Evolutionary conservation across 2,888 invertebrate genomes (phyloP).

Genomic region (Mechanitis messenoides): DNA sequence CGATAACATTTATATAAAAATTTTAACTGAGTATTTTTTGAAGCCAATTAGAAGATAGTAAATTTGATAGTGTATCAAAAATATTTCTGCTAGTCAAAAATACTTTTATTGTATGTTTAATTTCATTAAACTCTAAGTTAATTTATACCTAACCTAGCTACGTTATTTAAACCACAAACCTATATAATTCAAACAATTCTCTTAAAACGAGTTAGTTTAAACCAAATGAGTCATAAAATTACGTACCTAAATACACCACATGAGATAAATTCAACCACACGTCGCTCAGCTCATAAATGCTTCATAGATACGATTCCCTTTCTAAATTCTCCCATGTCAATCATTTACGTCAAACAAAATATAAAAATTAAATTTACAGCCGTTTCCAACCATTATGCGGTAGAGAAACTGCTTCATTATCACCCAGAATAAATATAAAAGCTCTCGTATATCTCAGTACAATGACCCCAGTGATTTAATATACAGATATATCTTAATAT

Average conservation of each 20-base stretch:
- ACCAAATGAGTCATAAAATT: slow-evolving; percentile 74
- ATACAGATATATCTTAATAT: slow-evolving; percentile 51
- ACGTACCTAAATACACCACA: slow-evolving; percentile 61
- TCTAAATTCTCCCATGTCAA: slow-evolving; percentile 62
- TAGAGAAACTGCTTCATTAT: slow-evolving; percentile 69
- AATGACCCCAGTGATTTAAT: slow-evolving; percentile 58
- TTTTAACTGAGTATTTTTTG: no score
- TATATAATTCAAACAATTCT: no score
- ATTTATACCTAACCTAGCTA: no score
- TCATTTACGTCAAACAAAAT: slow-evolving; percentile 75
- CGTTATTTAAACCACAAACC: no score
- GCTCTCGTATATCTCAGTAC: slow-evolving; percentile 45
- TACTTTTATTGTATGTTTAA: no score
- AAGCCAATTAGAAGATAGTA: no score
- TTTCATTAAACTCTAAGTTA: no score
- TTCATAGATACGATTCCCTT: slow-evolving; percentile 42
- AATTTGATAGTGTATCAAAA: no score
- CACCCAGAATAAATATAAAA: slow-evolving; percentile 57
- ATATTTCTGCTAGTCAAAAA: no score
- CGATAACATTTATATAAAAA: no score
- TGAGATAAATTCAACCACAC: slow-evolving; percentile 67
- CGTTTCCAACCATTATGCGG: slow-evolving; percentile 60
- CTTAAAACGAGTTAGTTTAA: no score
- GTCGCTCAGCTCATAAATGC: slow-evolving; percentile 65
- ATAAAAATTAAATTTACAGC: slow-evolving; percentile 72